phyloP scores from a whole-genome alignment of 2,113 vertebrate genomes.

The Fulmarus glacialis region DNA sequence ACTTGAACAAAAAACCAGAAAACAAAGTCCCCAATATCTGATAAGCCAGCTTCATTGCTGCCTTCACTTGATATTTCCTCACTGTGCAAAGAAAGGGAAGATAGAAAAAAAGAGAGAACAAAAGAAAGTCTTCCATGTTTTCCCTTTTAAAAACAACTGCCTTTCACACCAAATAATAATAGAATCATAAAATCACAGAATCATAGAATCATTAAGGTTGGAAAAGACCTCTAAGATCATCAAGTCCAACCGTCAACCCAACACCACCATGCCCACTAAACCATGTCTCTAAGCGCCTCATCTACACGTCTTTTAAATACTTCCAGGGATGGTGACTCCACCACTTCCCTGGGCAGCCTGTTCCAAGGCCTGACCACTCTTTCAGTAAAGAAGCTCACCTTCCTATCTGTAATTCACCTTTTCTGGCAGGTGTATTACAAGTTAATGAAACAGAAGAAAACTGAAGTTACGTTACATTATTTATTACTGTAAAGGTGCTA shows the following conservation, averaged over 20 bases:
- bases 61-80: neutral
- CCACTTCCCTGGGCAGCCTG: too few relatives aligned
- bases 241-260: too few relatives aligned
- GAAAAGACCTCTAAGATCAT: too few relatives aligned
- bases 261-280: too few relatives aligned
- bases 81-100: neutral
- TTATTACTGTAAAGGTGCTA: neutral
- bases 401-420: neutral
- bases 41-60: neutral
- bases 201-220: too few relatives aligned
- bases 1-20: neutral
- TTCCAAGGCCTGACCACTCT: too few relatives aligned
- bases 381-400: too few relatives aligned
- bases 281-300: too few relatives aligned
- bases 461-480: neutral
- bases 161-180: neutral
- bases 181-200: too few relatives aligned
- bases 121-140: neutral
- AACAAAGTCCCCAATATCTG: neutral
- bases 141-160: neutral
- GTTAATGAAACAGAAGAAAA: neutral
- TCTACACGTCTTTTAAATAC: too few relatives aligned
- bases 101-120: neutral
- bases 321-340: too few relatives aligned
- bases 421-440: neutral